These are phyloP conservation scores for Ditylenchus dipsaci DNA, from an alignment of 1,140 invertebrate species.

Conservation along the genomic window DNA sequence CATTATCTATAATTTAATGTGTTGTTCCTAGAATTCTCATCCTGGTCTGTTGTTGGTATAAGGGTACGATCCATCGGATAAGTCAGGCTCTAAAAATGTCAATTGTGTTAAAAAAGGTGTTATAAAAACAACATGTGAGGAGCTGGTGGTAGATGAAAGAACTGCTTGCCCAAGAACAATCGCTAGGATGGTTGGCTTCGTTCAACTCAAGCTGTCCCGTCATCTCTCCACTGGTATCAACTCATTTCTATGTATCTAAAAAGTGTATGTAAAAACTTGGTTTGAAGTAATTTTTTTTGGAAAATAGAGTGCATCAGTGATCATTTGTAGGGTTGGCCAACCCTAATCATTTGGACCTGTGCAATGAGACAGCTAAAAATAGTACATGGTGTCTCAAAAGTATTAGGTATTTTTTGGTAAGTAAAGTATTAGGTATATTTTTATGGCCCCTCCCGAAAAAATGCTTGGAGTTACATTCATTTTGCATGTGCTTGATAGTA, in stretches of 20 bases:
- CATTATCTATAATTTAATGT: no score
- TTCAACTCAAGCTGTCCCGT: neutral
- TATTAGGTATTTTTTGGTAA: neutral
- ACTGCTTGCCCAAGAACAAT: neutral
- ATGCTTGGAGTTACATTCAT: no score
- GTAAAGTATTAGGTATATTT: neutral
- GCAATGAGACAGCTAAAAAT: neutral
- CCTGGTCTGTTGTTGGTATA: no score
- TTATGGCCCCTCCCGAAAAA: no score
- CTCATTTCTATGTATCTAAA: neutral
- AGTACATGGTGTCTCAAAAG: neutral
- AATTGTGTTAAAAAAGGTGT: no score
- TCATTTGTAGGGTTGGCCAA: neutral
- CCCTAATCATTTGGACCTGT: neutral
- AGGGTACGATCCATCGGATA: no score
- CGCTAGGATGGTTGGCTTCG: neutral
- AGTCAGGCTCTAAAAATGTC: no score
- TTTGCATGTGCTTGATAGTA: no score
- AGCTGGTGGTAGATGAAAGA: neutral
- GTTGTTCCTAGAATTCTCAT: no score
- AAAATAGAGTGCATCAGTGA: no score
- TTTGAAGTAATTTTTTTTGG: no score
- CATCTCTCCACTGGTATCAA: neutral
- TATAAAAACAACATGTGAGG: slow-evolving; percentile 2
- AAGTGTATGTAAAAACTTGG: no score